Percentiles rank a stretch among this genome's conserved stretches.
phyloP scores from a whole-genome alignment of 1,140 invertebrate species.

The Bradysia coprophila region DNA sequence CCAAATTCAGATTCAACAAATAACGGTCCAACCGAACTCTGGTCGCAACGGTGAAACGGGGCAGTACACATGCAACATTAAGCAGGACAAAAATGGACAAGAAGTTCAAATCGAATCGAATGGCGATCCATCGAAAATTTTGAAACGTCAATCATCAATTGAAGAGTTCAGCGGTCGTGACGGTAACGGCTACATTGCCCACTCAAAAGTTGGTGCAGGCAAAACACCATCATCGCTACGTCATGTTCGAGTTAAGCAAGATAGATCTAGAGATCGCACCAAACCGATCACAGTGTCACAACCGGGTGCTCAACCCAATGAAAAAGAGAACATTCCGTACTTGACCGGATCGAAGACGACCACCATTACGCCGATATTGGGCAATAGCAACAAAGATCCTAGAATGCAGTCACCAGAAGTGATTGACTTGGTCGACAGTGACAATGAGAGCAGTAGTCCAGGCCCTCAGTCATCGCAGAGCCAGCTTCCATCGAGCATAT shows the following conservation, averaged over 20 bases:
- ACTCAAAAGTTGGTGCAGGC: background rate
- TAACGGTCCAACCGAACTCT: constrained; percentile 3
- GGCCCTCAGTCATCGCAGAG: constrained; percentile 5
- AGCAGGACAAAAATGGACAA: constrained; percentile 1
- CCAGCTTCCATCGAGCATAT: background rate
- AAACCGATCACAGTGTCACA: background rate
- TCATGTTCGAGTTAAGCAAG: background rate
- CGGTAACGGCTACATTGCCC: background rate
- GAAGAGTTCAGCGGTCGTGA: background rate
- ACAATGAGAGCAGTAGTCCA: constrained; percentile 15
- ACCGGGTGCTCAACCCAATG: background rate
- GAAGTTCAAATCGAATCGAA: background rate
- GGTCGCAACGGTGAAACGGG: background rate
- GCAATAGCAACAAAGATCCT: constrained; percentile 2
- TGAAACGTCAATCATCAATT: background rate
- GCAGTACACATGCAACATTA: background rate
- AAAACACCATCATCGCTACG: background rate
- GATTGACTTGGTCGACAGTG: constrained; percentile 32
- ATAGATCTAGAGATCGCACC: background rate
- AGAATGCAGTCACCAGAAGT: constrained; percentile 24
- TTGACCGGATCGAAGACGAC: constrained; percentile 1
- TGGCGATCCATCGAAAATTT: background rate
- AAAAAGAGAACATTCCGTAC: constrained; percentile 32
- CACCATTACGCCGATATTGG: constrained; percentile 1
- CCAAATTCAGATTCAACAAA: constrained; percentile 4